phyloP scores from a whole-genome alignment of 1,140 invertebrate genomes.

The Mesaphorura yosii region DNA sequence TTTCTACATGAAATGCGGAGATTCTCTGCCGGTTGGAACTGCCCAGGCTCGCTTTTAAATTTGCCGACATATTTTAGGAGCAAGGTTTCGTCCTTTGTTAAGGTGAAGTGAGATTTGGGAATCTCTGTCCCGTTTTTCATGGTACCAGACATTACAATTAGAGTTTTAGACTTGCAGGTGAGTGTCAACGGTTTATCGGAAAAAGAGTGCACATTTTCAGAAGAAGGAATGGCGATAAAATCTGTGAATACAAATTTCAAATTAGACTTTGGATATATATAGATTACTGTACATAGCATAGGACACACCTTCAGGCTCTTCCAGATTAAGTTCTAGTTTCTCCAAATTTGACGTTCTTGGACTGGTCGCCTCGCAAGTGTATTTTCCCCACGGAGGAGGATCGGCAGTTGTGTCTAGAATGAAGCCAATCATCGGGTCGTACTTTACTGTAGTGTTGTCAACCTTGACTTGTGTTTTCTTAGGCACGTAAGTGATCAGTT shows the following conservation, averaged over 20 bases:
- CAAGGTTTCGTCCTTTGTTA: not conserved
- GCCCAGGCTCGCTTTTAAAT: no score
- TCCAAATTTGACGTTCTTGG: not conserved
- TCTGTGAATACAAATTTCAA: not conserved
- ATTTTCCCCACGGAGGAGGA: not conserved
- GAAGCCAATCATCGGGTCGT: conserved; percentile 2
- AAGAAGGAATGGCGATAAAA: not conserved
- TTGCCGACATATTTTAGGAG: not conserved
- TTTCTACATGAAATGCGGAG: no score
- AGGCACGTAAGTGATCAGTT: not conserved
- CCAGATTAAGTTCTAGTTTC: not conserved
- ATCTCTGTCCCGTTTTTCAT: not conserved
- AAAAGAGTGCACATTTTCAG: not conserved
- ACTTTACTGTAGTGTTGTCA: not conserved
- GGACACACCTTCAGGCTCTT: no score
- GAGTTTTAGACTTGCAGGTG: not conserved
- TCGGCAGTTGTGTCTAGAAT: not conserved
- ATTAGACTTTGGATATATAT: not conserved
- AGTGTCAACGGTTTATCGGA: not conserved
- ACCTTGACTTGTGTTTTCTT: not conserved
- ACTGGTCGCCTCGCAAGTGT: not conserved
- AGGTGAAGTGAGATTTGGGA: not conserved
- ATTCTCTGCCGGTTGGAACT: no score
- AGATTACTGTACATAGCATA: not conserved
- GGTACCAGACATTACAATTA: not conserved